These are phyloP conservation scores for Manacus vitellinus DNA, from an alignment of 2,113 vertebrate species.

Conservation along the genomic window DNA sequence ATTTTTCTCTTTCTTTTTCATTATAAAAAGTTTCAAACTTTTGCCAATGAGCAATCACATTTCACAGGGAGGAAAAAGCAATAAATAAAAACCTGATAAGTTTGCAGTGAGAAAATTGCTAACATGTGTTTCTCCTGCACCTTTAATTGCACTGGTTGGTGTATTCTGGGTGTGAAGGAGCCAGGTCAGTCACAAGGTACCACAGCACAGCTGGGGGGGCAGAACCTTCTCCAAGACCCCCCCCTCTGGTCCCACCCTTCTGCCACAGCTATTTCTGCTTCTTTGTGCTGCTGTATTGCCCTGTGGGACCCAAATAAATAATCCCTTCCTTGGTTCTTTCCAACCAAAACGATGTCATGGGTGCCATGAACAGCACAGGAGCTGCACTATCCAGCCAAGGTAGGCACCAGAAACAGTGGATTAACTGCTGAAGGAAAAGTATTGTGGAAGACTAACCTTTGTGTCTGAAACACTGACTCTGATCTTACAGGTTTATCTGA, in stretches of 20 bases:
- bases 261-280: background rate
- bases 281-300: background rate
- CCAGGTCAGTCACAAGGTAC: background rate
- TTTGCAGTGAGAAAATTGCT: slow-evolving; percentile 43
- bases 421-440: background rate
- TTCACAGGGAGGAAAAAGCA: slow-evolving; percentile 44
- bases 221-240: background rate
- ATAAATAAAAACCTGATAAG: slow-evolving; percentile 41
- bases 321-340: background rate
- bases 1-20: background rate
- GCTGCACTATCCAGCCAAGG: background rate
- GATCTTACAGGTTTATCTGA: background rate
- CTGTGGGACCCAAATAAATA: background rate
- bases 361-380: background rate
- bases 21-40: slow-evolving; percentile 11
- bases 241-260: background rate
- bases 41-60: slow-evolving; percentile 16
- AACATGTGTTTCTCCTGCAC: slow-evolving; percentile 2
- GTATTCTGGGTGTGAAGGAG: background rate
- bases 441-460: background rate
- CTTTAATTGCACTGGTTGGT: slow-evolving; percentile 1
- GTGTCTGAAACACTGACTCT: background rate
- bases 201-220: background rate
- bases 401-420: background rate
- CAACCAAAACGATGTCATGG: background rate